Evolutionary conservation across 2,888 invertebrate species (phyloP), one percentile per base, ranked within the genome.

Genomic region (Gandaritis pyraliata): DNA sequence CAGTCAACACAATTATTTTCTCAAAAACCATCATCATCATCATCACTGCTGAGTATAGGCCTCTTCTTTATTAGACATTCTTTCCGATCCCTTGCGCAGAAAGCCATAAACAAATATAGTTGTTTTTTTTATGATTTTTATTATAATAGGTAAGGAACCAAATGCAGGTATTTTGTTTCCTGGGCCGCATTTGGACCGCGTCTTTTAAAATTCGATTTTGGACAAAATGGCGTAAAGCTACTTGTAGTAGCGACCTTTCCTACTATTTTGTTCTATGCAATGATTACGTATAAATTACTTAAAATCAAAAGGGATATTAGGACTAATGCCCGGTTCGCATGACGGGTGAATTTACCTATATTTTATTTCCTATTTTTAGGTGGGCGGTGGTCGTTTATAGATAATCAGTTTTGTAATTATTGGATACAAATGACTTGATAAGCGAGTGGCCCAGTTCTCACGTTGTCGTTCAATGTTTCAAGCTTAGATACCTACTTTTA

Each of bases 301-400:
- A 87, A 91, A 92, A 92, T 88, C 90, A 88, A 90, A 90, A 89
- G 85, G 88, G 84, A 85, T 87, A 89, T 88, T 87, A 86, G 78
- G 54, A 72, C 86, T 92, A 92, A 92, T 91, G 90, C 81, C 73
- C 78, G 83, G 86, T 90, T 92, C 82, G 92, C 92, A 92, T 92
- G 91, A 74, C 80, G 72, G 74, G 71, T 76, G 78, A 80, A 76
- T 82, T 84, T 81, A 78, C 82, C 74, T 83, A 83, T 88, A 83
- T 81, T 82, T 86, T 87, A 86, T 87, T 85, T 86, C 85, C 84
- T 82, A 84, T 83, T 83, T 81, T 80, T 75, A 74, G 71, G 80
- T 81, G 82, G 88, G 89, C 83, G 88, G 83, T 76, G 74, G 80
- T 74, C 86, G 81, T 90, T 90, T 90, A 88, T 49, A 71, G 76